phyloP scores from a whole-genome alignment of 1,140 invertebrate genomes.

The Neodiprion lecontei region DNA sequence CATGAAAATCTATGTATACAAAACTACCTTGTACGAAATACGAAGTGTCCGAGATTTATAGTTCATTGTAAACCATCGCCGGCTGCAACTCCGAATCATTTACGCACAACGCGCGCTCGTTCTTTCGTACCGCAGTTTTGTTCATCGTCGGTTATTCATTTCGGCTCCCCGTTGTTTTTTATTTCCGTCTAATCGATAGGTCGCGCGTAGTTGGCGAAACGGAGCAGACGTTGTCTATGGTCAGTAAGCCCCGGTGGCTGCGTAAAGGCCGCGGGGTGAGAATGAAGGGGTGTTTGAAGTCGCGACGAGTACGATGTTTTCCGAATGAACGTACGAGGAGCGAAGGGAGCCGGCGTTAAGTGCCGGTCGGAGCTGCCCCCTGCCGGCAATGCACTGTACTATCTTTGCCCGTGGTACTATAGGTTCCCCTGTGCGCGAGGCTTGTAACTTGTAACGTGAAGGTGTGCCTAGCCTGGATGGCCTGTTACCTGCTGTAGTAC shows the following conservation, averaged over 20 bases:
- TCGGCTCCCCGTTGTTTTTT: not conserved
- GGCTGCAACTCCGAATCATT: not conserved
- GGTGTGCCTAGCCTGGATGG: slow-evolving; percentile 41
- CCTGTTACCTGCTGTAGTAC: slow-evolving; percentile 40
- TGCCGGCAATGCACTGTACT: slow-evolving; percentile 51
- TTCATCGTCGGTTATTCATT: not conserved
- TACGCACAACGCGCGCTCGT: too few species aligned
- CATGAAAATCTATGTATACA: too few species aligned
- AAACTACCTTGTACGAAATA: not conserved
- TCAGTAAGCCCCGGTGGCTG: not conserved
- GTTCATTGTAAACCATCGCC: not conserved
- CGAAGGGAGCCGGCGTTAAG: not conserved
- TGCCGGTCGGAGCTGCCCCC: slow-evolving; percentile 28
- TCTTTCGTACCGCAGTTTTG: not conserved
- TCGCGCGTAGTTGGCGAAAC: not conserved
- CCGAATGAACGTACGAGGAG: slow-evolving; percentile 10
- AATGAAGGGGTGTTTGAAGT: not conserved
- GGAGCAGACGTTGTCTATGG: not conserved
- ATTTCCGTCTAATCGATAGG: not conserved
- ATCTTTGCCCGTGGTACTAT: slow-evolving; percentile 32
- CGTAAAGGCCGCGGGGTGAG: not conserved
- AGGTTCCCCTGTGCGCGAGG: slow-evolving; percentile 42
- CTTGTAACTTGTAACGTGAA: slow-evolving; percentile 48
- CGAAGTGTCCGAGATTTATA: not conserved
- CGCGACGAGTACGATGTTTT: not conserved